phyloP scores from a whole-genome alignment of 1,140 invertebrate genomes.

The Camponotus floridanus region DNA sequence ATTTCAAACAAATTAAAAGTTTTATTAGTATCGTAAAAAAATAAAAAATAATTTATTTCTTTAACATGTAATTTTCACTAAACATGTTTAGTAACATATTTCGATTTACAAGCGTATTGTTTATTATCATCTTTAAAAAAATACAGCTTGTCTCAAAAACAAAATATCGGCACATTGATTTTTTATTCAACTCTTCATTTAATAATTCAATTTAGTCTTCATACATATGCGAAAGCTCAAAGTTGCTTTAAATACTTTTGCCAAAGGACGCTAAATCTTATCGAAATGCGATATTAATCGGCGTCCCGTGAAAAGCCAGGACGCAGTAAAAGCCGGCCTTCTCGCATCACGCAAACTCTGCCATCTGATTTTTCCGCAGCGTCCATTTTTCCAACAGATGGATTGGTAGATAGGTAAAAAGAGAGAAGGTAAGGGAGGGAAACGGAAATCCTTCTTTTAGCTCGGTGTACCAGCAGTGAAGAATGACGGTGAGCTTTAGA shows the following conservation, averaged over 20 bases:
- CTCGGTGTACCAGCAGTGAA: slow-evolving; percentile 35
- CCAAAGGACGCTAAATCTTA: slow-evolving; percentile 1
- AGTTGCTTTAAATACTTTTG: slow-evolving; percentile 18
- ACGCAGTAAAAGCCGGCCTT: slow-evolving; percentile 33
- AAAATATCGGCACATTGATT: not conserved
- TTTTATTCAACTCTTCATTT: not conserved
- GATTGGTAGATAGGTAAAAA: slow-evolving; percentile 45
- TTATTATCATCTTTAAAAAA: not conserved
- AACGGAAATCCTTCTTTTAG: slow-evolving; percentile 71
- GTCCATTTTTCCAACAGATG: slow-evolving; percentile 60
- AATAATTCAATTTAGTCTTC: too few relatives aligned
- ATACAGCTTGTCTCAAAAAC: not conserved
- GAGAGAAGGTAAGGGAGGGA: not conserved
- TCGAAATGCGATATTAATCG: slow-evolving; percentile 37
- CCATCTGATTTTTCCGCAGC: slow-evolving; percentile 53
- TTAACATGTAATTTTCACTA: not conserved
- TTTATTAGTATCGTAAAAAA: not conserved
- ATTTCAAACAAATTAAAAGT: not conserved
- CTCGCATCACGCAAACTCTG: slow-evolving; percentile 49
- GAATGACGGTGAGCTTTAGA: slow-evolving; percentile 60
- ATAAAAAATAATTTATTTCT: not conserved
- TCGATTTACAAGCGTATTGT: too few relatives aligned
- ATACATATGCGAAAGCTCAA: not conserved
- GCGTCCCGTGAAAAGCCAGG: slow-evolving; percentile 30
- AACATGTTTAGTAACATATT: not conserved